Conservation (phyloP, 1,140 invertebrate genomes). For the Latrodectus geometricus region DNA sequence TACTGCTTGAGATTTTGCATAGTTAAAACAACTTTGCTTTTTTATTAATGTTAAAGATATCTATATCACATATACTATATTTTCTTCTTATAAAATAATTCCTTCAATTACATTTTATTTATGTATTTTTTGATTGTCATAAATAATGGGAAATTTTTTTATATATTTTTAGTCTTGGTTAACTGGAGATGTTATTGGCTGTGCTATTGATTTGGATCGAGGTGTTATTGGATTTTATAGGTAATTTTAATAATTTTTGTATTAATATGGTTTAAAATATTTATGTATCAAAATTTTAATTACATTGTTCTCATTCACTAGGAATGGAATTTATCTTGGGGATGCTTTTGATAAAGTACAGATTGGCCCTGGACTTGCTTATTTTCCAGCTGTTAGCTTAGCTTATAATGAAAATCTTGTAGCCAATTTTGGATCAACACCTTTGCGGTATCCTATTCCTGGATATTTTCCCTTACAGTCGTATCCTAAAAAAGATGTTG, state of each 20-base stretch:
- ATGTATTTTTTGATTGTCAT: too few species aligned
- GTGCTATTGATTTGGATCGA: constrained; percentile 81
- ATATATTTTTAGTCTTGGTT: constrained; percentile 74
- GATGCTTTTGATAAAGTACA: constrained; percentile 80
- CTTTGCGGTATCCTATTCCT: constrained; percentile 78
- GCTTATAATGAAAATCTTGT: constrained; percentile 80
- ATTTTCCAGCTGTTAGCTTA: constrained; percentile 82
- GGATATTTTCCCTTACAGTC: constrained; percentile 78
- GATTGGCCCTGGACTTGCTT: constrained; percentile 79
- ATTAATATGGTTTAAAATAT: neutral
- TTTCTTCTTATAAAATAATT: too few species aligned
- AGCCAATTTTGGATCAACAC: constrained; percentile 83
- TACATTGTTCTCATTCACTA: constrained; percentile 66
- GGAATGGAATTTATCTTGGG: constrained; percentile 82
- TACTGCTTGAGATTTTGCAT: too few species aligned
- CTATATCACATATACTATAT: too few species aligned
- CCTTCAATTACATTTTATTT: too few species aligned
- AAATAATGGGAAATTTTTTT: neutral
- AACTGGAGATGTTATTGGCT: constrained; percentile 84
- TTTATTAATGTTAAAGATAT: too few species aligned
- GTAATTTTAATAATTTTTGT: constrained; percentile 62
- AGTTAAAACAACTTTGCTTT: too few species aligned
- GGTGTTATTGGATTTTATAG: constrained; percentile 73
- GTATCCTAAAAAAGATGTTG: constrained; percentile 68
- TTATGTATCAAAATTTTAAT: neutral